Conservation (phyloP, 2,113 vertebrate genomes). For the Phyllopteryx taeniolatus region DNA sequence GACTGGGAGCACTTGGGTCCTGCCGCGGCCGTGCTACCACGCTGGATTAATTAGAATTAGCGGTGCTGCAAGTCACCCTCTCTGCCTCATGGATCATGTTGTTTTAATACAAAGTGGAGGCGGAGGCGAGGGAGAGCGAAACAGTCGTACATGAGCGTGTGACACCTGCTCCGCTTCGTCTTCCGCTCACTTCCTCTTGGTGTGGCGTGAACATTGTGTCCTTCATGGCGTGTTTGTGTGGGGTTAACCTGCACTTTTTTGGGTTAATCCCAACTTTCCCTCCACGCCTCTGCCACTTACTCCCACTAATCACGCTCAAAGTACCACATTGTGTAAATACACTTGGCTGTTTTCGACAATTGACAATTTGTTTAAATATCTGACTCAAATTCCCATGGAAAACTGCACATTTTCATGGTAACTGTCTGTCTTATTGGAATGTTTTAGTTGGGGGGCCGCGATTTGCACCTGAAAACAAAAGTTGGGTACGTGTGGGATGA, state of each 20-base stretch:
- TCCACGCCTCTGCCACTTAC: conserved; percentile 9
- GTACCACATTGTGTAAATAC: conserved; percentile 33
- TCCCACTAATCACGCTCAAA: conserved; percentile 37
- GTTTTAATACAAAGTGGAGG: conserved; percentile 93
- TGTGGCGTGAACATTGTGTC: conserved; percentile 17
- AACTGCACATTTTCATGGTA: conserved; percentile 28
- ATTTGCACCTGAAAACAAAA: conserved; percentile 43
- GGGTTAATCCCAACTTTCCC: conserved; percentile 43
- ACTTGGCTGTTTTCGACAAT: conserved; percentile 33
- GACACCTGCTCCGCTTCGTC: conserved; percentile 10
- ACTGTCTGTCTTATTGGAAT: conserved; percentile 18
- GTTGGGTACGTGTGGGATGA: conserved; percentile 26
- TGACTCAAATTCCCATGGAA: conserved; percentile 25
- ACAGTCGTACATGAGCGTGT: conserved; percentile 9
- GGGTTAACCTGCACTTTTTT: conserved; percentile 51
- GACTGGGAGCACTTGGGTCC: conserved; percentile 89
- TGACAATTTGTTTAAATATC: too few species aligned
- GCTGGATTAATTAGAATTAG: conserved; percentile 99
- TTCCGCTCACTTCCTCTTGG: conserved; percentile 14
- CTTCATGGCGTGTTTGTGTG: conserved; percentile 36
- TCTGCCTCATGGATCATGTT: conserved; percentile 90
- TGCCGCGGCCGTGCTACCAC: conserved; percentile 78
- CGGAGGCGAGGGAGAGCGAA: conserved; percentile 33
- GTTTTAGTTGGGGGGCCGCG: conserved; percentile 9
- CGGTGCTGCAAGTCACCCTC: conserved; percentile 81